phyloP scores from a whole-genome alignment of 2,797 vertebrate genomes.

The Heliangelus exortis region DNA sequence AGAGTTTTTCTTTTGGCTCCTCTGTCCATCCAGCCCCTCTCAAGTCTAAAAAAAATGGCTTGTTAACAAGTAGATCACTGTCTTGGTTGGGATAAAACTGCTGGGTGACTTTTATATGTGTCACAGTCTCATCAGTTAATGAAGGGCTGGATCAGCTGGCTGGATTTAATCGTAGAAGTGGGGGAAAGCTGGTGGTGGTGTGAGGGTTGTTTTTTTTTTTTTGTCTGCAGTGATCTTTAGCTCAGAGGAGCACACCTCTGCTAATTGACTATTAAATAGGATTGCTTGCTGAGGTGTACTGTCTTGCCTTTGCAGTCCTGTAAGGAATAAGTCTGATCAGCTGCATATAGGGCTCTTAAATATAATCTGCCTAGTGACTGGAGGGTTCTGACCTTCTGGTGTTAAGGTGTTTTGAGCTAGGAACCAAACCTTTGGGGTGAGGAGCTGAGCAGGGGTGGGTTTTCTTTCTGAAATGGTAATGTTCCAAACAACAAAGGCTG shows the following conservation, averaged over 20 bases:
- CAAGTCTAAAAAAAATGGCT: not conserved
- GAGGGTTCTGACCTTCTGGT: slow-evolving; percentile 1
- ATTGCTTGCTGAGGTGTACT: not conserved
- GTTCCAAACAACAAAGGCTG: slow-evolving; percentile 42
- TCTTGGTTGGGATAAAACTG: not conserved
- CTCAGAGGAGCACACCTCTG: slow-evolving; percentile 17
- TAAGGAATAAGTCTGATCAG: slow-evolving; percentile 44
- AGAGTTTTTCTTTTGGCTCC: not conserved
- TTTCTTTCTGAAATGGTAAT: slow-evolving; percentile 34
- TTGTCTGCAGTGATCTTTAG: not conserved
- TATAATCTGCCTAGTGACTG: slow-evolving; percentile 39
- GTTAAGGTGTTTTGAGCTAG: slow-evolving; percentile 22
- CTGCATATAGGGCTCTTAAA: slow-evolving; percentile 16
- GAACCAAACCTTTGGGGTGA: not conserved
- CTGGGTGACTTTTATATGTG: not conserved
- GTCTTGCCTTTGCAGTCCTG: not conserved
- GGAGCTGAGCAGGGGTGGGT: not conserved
- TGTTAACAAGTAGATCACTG: not conserved
- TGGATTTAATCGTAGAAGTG: not conserved
- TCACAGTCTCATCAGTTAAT: not conserved
- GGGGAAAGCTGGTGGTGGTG: not conserved
- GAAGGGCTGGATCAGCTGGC: not conserved
- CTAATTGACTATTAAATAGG: slow-evolving; percentile 40
- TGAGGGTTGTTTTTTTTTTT: not conserved
- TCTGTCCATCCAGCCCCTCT: not conserved